Conservation (phyloP, 2,797 vertebrate species). For the Chelon auratus region DNA sequence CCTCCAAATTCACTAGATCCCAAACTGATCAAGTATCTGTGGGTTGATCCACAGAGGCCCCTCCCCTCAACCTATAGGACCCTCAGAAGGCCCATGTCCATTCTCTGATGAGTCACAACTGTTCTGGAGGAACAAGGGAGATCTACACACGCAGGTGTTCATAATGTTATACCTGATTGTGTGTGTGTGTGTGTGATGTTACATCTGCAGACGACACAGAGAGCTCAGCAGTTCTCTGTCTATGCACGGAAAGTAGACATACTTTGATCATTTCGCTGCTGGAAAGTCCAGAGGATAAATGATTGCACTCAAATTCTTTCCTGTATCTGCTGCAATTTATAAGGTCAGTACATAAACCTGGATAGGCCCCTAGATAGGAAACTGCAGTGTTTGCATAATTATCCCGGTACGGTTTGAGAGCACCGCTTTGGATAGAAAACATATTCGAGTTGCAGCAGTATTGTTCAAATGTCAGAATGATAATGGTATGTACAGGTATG, state of each 20-base stretch:
- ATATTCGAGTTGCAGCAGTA: neutral
- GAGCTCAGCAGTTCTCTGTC: slow-evolving; percentile 15
- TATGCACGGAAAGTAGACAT: neutral
- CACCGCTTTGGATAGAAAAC: neutral
- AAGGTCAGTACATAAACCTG: neutral
- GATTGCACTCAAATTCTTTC: neutral
- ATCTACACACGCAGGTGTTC: too few relatives aligned
- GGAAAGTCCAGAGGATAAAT: slow-evolving; percentile 5
- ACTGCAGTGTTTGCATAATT: neutral
- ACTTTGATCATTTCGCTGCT: slow-evolving; percentile 3
- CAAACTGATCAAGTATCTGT: too few relatives aligned
- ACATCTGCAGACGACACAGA: slow-evolving; percentile 7
- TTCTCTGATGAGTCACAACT: too few relatives aligned
- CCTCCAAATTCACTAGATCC: too few relatives aligned
- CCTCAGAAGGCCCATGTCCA: too few relatives aligned
- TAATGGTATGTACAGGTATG: neutral
- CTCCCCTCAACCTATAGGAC: too few relatives aligned
- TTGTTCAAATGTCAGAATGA: neutral
- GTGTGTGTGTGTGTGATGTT: neutral
- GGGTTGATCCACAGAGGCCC: too few relatives aligned
- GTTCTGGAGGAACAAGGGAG: too few relatives aligned
- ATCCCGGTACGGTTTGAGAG: neutral
- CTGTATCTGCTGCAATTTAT: neutral
- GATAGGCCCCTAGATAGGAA: neutral
- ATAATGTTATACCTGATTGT: too few relatives aligned